Conservation (phyloP, 1,140 invertebrate species). For the Subanguina moxae region DNA sequence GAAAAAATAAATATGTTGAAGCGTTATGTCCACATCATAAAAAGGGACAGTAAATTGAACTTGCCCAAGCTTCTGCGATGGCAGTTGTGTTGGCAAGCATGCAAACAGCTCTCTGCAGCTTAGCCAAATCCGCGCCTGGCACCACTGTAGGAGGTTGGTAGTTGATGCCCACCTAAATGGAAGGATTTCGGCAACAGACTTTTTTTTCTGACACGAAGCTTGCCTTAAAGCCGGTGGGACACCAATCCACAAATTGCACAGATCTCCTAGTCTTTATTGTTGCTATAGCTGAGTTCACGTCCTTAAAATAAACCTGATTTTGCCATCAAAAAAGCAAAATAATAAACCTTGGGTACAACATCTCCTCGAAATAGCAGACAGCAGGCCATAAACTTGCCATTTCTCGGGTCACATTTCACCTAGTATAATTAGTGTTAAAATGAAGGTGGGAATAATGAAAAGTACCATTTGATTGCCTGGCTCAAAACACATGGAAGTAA, state of each 20-base stretch:
- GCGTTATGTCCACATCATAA: too few species aligned
- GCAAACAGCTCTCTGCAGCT: conserved; percentile 63
- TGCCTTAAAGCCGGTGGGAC: conserved; percentile 29
- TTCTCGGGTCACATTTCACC: conserved; percentile 78
- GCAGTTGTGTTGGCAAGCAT: conserved; percentile 77
- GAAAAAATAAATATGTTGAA: too few species aligned
- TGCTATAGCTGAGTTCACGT: conserved; percentile 77
- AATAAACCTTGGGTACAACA: conserved; percentile 68
- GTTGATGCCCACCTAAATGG: conserved; percentile 39
- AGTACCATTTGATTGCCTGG: conserved; percentile 78
- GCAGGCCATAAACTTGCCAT: conserved; percentile 79
- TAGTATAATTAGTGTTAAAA: too few species aligned
- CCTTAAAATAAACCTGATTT: conserved; percentile 50
- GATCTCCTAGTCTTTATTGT: conserved; percentile 77
- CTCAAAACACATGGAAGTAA: conserved; percentile 83
- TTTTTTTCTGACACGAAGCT: conserved; percentile 13
- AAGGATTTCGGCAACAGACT: not conserved
- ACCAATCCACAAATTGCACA: conserved; percentile 86
- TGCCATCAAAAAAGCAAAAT: not conserved
- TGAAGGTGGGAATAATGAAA: too few species aligned
- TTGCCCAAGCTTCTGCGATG: conserved; percentile 71
- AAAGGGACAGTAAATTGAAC: too few species aligned
- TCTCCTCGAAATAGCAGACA: conserved; percentile 79
- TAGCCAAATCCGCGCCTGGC: conserved; percentile 52
- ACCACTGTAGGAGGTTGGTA: conserved; percentile 52